These are phyloP conservation scores for Antedon mediterranea DNA, from an alignment of 53 echinoderm and acorn worm species.

Conservation along the genomic window DNA sequence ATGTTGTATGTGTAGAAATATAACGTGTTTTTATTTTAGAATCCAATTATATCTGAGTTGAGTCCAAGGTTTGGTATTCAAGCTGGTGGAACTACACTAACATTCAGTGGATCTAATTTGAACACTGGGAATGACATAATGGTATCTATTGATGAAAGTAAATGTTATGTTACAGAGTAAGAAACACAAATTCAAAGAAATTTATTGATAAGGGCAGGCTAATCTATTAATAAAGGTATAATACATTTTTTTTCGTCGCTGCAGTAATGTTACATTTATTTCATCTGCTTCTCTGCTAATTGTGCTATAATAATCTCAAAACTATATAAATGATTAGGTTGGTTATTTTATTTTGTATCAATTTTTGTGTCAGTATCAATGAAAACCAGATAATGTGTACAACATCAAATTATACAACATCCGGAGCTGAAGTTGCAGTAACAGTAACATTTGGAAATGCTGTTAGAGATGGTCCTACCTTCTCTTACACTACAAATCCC, in stretches of 20 bases:
- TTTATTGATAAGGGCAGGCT: too few relatives aligned
- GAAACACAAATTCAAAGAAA: too few relatives aligned
- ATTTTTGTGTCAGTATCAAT: not conserved
- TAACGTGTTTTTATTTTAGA: not conserved
- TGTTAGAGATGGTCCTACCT: not conserved
- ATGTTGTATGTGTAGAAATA: too few relatives aligned
- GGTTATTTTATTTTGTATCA: not conserved
- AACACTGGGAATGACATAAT: not conserved
- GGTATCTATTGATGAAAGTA: not conserved
- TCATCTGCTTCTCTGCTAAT: too few relatives aligned
- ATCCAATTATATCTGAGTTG: not conserved
- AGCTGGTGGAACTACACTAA: not conserved
- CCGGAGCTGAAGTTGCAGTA: not conserved
- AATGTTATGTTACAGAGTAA: not conserved
- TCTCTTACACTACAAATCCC: not conserved
- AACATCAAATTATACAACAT: not conserved
- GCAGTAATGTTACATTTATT: too few relatives aligned
- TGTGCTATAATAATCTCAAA: too few relatives aligned
- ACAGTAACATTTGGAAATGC: not conserved
- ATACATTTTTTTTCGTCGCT: too few relatives aligned
- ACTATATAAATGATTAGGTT: too few relatives aligned
- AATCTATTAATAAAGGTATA: too few relatives aligned
- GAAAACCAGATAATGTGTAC: not conserved
- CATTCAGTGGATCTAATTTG: not conserved
- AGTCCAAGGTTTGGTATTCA: not conserved